A percentile compares a stretch with the other conserved stretches of the same genome.
These are phyloP conservation scores for Pangasius krempfi DNA, from an alignment of 2,797 vertebrate genomes.

Conservation along the genomic window DNA sequence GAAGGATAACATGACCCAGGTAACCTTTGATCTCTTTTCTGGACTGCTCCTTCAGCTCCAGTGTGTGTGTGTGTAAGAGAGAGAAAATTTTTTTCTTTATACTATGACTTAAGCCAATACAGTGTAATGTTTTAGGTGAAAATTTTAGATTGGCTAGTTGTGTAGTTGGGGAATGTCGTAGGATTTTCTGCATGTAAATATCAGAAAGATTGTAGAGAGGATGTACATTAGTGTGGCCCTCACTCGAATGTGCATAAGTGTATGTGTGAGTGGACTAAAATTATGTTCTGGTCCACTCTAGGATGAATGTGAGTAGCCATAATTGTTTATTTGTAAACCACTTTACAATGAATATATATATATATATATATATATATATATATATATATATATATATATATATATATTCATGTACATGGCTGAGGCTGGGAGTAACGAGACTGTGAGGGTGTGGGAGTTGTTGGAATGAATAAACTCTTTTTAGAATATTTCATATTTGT, in stretches of 20 bases:
- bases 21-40: constrained; percentile 47
- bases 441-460: constrained; percentile 43
- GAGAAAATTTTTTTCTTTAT: constrained; percentile 39
- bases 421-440: constrained; percentile 37
- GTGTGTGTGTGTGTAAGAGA: constrained; percentile 30
- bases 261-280: constrained; percentile 37
- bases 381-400: constrained; percentile 6
- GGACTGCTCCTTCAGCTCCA: constrained; percentile 39
- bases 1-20: constrained; percentile 51
- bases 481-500: constrained; percentile 45
- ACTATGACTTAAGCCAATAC: constrained; percentile 54
- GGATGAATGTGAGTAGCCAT: constrained; percentile 50
- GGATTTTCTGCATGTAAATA: constrained; percentile 61
- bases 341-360: constrained; percentile 47
- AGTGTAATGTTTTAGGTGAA: constrained; percentile 58
- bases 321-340: constrained; percentile 55
- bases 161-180: constrained; percentile 56
- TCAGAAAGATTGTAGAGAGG: constrained; percentile 47
- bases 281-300: constrained; percentile 49
- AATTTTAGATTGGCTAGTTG: constrained; percentile 55
- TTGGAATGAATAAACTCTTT: constrained; percentile 54
- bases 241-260: constrained; percentile 35
- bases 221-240: constrained; percentile 49
- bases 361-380: constrained; percentile 39
- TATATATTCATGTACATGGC: constrained; percentile 44